A percentile compares a stretch with the other conserved stretches of the same genome.
phyloP scores from a whole-genome alignment of 1,140 invertebrate genomes.

The Neodiprion virginianus region DNA sequence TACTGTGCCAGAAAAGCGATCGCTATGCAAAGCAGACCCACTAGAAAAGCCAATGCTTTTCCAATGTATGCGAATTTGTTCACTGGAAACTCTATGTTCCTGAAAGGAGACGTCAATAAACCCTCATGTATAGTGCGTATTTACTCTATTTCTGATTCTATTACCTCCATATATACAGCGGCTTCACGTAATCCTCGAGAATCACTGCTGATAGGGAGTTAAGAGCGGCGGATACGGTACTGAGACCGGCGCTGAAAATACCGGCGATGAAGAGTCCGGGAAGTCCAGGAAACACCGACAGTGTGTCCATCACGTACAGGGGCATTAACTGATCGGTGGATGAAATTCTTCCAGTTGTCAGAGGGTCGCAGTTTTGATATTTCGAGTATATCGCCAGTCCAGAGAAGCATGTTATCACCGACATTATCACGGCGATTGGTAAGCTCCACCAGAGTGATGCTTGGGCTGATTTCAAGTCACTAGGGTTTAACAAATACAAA shows the following conservation, averaged over 20 bases:
- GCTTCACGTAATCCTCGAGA: slow-evolving; percentile 81
- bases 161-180: slow-evolving; percentile 36
- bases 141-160: background rate
- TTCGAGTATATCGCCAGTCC: slow-evolving; percentile 82
- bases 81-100: slow-evolving; percentile 29
- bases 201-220: slow-evolving; percentile 88
- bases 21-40: slow-evolving; percentile 72
- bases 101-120: slow-evolving; percentile 21
- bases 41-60: slow-evolving; percentile 72
- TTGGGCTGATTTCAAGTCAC: slow-evolving; percentile 70
- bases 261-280: slow-evolving; percentile 66
- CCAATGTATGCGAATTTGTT: slow-evolving; percentile 43
- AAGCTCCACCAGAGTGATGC: slow-evolving; percentile 73
- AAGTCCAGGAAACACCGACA: slow-evolving; percentile 74
- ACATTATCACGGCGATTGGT: slow-evolving; percentile 72
- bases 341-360: slow-evolving; percentile 63
- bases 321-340: slow-evolving; percentile 73
- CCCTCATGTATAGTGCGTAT: background rate
- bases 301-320: slow-evolving; percentile 78
- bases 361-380: slow-evolving; percentile 79
- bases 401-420: slow-evolving; percentile 75
- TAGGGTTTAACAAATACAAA: slow-evolving; percentile 81
- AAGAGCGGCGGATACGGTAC: slow-evolving; percentile 84
- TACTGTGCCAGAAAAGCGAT: slow-evolving; percentile 76
- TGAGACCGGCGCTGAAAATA: slow-evolving; percentile 77